Percentiles rank a stretch among this genome's conserved stretches.
phyloP scores from a whole-genome alignment of 1,140 invertebrate species.

The Megalonaias nervosa region DNA sequence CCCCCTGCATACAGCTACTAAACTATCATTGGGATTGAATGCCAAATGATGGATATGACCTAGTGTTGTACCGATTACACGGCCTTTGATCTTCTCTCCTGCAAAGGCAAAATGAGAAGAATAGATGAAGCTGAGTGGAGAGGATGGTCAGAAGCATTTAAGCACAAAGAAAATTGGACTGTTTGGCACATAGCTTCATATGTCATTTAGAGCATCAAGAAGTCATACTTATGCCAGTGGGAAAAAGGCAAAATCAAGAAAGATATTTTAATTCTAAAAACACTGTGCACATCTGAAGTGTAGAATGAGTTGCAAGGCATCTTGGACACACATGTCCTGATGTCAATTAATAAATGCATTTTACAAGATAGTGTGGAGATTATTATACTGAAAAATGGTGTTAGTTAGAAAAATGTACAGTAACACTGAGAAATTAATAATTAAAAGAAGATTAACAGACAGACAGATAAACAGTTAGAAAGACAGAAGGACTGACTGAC shows the following conservation, averaged over 20 bases:
- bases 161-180: not conserved
- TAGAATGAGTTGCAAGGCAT: not conserved
- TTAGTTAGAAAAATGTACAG: no score
- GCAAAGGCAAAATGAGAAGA: not conserved
- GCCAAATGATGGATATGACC: slow-evolving; percentile 45
- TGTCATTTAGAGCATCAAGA: not conserved
- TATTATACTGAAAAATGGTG: no score
- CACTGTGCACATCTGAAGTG: not conserved
- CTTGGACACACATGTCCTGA: no score
- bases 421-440: no score
- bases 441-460: no score
- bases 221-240: not conserved
- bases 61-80: slow-evolving; percentile 46
- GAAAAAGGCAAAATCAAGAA: not conserved
- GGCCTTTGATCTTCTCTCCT: slow-evolving; percentile 39
- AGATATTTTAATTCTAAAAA: not conserved
- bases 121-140: not conserved
- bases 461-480: no score
- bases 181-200: not conserved
- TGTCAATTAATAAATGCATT: no score
- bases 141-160: not conserved
- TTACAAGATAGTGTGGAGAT: no score
- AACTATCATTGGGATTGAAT: slow-evolving; percentile 42
- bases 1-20: slow-evolving; percentile 43
- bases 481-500: no score